Conservation (phyloP, 2,113 vertebrate genomes). For the Calidris pygmaea region DNA sequence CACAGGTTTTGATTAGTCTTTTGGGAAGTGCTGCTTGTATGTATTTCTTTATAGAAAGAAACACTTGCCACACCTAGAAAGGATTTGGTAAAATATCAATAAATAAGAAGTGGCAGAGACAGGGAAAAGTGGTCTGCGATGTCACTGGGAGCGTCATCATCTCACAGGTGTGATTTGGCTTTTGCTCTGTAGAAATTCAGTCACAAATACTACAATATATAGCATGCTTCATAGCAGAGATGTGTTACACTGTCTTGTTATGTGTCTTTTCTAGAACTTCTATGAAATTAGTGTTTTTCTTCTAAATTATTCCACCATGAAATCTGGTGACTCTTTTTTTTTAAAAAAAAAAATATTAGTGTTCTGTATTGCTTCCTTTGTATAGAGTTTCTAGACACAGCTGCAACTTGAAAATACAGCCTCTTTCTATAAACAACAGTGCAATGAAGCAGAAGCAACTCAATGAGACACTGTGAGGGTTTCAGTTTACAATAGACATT, state of each 20-base stretch:
- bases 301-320: neutral
- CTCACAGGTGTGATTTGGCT: neutral
- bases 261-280: neutral
- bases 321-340: neutral
- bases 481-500: neutral
- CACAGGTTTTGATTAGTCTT: neutral
- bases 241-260: neutral
- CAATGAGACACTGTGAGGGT: neutral
- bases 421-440: neutral
- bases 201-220: neutral
- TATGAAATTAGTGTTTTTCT: neutral
- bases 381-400: neutral
- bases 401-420: neutral
- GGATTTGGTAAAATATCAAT: neutral
- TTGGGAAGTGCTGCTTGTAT: neutral
- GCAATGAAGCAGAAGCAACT: neutral
- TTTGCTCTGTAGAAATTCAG: neutral
- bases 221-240: neutral
- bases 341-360: neutral
- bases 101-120: neutral
- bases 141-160: neutral
- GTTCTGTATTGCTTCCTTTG: neutral
- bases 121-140: neutral
- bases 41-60: neutral
- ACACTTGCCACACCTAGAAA: neutral